These are phyloP conservation scores for Torymus texanus DNA, from an alignment of 2,888 invertebrate genomes.

Conservation along the genomic window DNA sequence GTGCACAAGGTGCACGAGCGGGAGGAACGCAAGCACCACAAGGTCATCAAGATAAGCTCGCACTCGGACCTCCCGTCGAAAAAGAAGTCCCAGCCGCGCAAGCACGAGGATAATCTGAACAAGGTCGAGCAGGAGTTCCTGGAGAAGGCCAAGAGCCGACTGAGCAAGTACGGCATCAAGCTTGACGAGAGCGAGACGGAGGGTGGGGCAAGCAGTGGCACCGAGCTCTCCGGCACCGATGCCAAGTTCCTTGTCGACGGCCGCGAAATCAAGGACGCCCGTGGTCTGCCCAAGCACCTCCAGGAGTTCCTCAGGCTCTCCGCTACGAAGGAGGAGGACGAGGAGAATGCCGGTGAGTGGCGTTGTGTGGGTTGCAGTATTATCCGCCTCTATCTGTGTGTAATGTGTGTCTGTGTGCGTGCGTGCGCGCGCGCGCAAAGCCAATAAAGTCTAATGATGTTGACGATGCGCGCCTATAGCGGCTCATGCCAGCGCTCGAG, in stretches of 20 bases:
- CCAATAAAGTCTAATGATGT: background rate
- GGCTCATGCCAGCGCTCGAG: background rate
- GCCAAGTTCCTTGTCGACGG: slow-evolving; percentile 82
- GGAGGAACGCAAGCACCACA: slow-evolving; percentile 86
- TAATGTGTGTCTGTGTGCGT: background rate
- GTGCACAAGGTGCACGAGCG: slow-evolving; percentile 86
- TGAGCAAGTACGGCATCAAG: slow-evolving; percentile 82
- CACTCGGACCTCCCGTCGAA: slow-evolving; percentile 62
- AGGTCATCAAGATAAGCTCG: slow-evolving; percentile 87
- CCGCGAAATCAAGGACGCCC: slow-evolving; percentile 79
- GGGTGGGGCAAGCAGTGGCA: slow-evolving; percentile 45
- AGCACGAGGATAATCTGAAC: slow-evolving; percentile 64
- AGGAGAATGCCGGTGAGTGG: slow-evolving; percentile 75
- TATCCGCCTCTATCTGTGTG: slow-evolving; percentile 4
- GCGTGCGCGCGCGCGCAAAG: too few species aligned
- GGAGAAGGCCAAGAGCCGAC: slow-evolving; percentile 83
- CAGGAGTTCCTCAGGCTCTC: slow-evolving; percentile 86
- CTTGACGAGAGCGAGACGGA: slow-evolving; percentile 77
- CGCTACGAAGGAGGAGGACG: slow-evolving; percentile 73
- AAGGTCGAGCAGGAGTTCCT: slow-evolving; percentile 87
- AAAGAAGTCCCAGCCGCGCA: slow-evolving; percentile 22
- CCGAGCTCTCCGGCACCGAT: slow-evolving; percentile 70
- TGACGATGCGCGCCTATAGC: background rate
- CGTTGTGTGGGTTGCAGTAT: slow-evolving; percentile 6
- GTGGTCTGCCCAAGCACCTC: slow-evolving; percentile 85